A percentile compares a stretch with the other conserved stretches of the same genome.
These are phyloP conservation scores for Papilio protenor DNA, from an alignment of 2,888 invertebrate species.

Conservation along the genomic window DNA sequence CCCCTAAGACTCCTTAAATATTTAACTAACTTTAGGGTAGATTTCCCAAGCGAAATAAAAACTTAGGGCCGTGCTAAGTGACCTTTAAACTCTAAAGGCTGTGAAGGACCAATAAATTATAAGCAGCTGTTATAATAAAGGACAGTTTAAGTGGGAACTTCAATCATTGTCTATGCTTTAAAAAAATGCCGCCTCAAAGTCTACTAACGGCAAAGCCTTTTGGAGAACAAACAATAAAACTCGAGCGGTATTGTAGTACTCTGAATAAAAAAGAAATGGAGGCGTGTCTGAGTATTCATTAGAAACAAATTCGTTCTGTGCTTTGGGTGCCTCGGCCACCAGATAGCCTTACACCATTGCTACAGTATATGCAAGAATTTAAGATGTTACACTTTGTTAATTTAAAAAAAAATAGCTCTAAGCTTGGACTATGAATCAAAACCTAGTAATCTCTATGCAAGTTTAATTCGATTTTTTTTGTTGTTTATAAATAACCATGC, in stretches of 20 bases:
- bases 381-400: constrained; percentile 37
- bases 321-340: constrained; percentile 51
- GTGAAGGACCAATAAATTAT: background rate
- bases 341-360: constrained; percentile 29
- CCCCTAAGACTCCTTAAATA: too few species aligned
- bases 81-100: background rate
- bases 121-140: background rate
- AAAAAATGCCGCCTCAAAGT: constrained; percentile 43
- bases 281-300: constrained; percentile 66
- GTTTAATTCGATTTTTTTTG: background rate
- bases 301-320: constrained; percentile 71
- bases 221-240: constrained; percentile 44
- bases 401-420: background rate
- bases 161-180: constrained; percentile 15
- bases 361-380: constrained; percentile 46
- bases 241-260: constrained; percentile 24
- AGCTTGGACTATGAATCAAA: background rate
- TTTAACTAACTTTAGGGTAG: too few species aligned
- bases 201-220: constrained; percentile 39
- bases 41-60: background rate
- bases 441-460: background rate
- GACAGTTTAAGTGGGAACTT: background rate
- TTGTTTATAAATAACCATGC: too few species aligned
- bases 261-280: constrained; percentile 43
- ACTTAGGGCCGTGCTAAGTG: background rate